Evolutionary conservation across 2,888 invertebrate genomes (phyloP).

Genomic region (Formica aserva): DNA sequence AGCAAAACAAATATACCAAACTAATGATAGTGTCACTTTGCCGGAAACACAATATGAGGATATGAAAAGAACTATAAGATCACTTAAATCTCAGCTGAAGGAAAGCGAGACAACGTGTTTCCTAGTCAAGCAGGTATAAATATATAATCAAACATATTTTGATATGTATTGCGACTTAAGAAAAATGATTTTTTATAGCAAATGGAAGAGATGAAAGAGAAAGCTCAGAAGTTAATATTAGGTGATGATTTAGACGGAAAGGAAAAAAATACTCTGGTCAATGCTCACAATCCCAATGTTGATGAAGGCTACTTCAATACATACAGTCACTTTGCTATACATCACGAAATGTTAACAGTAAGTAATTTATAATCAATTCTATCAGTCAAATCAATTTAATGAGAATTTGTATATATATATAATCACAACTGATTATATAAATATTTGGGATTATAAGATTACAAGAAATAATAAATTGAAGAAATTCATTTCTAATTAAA

Average conservation of each 20-base stretch:
- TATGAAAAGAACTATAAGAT: conserved; percentile 88
- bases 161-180: background rate
- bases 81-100: conserved; percentile 87
- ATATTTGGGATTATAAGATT: background rate
- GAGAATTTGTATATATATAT: background rate
- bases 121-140: conserved; percentile 81
- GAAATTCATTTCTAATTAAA: background rate
- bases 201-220: conserved; percentile 83
- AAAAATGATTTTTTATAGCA: conserved; percentile 74
- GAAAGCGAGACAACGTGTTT: conserved; percentile 85
- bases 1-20: conserved; percentile 87
- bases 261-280: conserved; percentile 79
- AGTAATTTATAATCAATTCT: conserved; percentile 61
- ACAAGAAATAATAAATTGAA: background rate
- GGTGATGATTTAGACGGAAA: conserved; percentile 77
- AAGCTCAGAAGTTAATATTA: conserved; percentile 81
- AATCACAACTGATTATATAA: background rate
- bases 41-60: conserved; percentile 89
- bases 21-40: conserved; percentile 88
- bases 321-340: conserved; percentile 96
- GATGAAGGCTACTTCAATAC: conserved; percentile 94
- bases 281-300: conserved; percentile 87
- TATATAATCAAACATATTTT: background rate
- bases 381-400: conserved; percentile 21
- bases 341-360: conserved; percentile 97